These are phyloP conservation scores for Crotalus tigris DNA, from an alignment of 2,113 vertebrate species.

Conservation along the genomic window DNA sequence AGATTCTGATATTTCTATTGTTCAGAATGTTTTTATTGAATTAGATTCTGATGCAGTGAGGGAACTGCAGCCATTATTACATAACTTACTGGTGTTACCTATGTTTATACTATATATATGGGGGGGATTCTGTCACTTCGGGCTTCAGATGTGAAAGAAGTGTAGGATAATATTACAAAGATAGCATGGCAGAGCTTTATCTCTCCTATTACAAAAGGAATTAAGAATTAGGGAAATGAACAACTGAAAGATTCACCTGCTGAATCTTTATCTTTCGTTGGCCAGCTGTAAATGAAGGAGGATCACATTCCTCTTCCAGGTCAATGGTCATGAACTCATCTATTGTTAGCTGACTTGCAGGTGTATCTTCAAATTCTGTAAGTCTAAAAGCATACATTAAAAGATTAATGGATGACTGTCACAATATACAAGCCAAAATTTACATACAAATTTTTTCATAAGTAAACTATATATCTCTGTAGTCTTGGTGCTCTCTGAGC, in stretches of 20 bases:
- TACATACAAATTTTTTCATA: background rate
- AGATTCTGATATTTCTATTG: background rate
- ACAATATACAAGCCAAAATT: background rate
- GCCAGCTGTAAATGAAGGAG: conserved; percentile 87
- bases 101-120: background rate
- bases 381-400: conserved; percentile 69
- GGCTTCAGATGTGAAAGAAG: background rate
- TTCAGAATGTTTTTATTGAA: background rate
- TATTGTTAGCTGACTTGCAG: conserved; percentile 92
- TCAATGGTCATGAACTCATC: conserved; percentile 95
- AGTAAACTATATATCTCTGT: background rate
- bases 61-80: background rate
- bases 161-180: background rate
- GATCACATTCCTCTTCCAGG: conserved; percentile 91
- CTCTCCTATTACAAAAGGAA: background rate
- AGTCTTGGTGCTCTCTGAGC: background rate
- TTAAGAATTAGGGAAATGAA: fast-evolving
- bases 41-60: background rate
- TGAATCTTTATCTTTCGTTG: conserved; percentile 79
- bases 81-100: background rate
- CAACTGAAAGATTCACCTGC: conserved; percentile 71
- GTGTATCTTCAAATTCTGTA: conserved; percentile 92
- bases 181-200: background rate
- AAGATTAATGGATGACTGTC: background rate
- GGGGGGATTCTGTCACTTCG: no score